Evolutionary conservation across 2,888 invertebrate species (phyloP), one percentile per base, ranked within the genome.

Genomic region (Drosophila leonis): DNA sequence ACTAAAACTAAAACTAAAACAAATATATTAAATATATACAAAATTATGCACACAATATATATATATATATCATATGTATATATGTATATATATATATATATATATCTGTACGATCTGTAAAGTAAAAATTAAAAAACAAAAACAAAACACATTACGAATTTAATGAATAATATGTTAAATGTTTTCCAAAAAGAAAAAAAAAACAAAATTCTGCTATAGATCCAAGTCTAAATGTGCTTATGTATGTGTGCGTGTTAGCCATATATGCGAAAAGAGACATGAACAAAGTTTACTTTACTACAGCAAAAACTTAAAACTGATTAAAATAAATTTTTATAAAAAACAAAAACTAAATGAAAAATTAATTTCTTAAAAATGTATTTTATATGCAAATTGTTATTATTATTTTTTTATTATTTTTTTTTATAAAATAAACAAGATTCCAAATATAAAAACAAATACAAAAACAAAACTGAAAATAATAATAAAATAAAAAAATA

Each of bases 161-260:
- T 83, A 87, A 83, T 66, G 61, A 61, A 56, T 70, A 46, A 66
- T 55, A 60, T 62, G 18, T 29, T 24, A 59, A n/a, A 39, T 52
- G 27, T 27, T 52, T 24, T 20, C 20, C 18, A 33, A 9, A 24
- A 4, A 24, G 4, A 24, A 57, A 33, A 33, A 7, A n/a, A 48
- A 12, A 60, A 37, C 63, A 8, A 56, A 72, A 41, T 62, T 55
- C 41, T 39, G 54, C 60, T 69, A 27, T 44, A 74, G 55, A 69
- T 49, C 48, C 54, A 15, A 35, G 48, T 87, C 72, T 83, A 72
- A 84, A 84, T 80, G 88, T 80, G 79, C 88, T 84, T 78, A 70
- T 39, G 24, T 39, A 27, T 52, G 24, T 64, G 39, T 66, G 31
- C 44, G 41, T 41, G 61, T 75, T 75, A 69, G 75, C 75, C 79